Evolutionary conservation across 2,888 invertebrate genomes (phyloP), one percentile per base, ranked within the genome.

Genomic region (Leptarthrus brevirostris): DNA sequence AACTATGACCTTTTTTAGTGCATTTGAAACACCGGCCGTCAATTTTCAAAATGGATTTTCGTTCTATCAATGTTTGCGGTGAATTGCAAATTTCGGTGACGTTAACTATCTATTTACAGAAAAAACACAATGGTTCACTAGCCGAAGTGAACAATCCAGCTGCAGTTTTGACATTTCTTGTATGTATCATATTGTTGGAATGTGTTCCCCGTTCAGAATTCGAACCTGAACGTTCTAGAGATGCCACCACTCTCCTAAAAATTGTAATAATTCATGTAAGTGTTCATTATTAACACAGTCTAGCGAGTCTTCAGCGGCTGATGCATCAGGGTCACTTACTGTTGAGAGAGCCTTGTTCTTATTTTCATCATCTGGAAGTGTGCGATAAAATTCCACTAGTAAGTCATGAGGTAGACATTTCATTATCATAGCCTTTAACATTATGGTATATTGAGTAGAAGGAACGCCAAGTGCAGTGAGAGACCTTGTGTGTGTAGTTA

Each of bases 21-120:
- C 54, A 54, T 24, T 54, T 54, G 18, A 54, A 54, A 54, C 54
- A 54, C 4, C 54, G 22, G 4, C 54, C 54, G 18, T 54, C 54
- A 4, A 6, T 18, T 54, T 24, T 54, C n/a, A 54, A 26, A 22
- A 34, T 54, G 24, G 54, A 12, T 3, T 54, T 54, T n/a, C 54
- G 54, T 26, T 54, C 54, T 16, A 26, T 12, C 14, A 54, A 8
- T 8, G 54, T 12, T 12, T 54, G 54, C 12, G 22, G 14, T 10
- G 24, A 12, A 54, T 54, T 54, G 24, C 54, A 54, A 1, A 12
- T 14, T 8, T 22, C 54, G 4, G 54, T 54, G 12, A n/a, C 3
- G 16, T 54, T 22, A 8, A 12, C 16, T 3, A n/a, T 8, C 6
- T 22, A 22, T 18, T 54, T 54, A n/a, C 54, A 54, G 16, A 54